Base-by-base conservation (phyloP, 2,888 invertebrate species). In the Xiphydria camelus region DNA sequence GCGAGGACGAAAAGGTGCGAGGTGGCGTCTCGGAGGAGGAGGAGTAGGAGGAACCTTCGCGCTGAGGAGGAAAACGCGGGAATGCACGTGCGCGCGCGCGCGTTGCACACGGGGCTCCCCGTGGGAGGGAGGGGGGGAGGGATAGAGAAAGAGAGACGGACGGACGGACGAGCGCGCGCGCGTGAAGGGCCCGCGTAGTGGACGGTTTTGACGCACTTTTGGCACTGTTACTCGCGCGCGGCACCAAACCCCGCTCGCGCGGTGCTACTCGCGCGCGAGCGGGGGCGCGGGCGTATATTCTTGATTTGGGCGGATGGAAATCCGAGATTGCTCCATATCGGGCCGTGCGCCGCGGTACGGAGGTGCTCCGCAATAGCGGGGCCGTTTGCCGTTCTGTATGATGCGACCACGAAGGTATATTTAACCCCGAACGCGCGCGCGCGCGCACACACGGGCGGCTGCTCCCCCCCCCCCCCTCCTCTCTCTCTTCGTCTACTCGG, bases 291-390 rank as follows among this genome's bases (percentile, higher is more conserved):
- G 70, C 71, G 74, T 71, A 80, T 79, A 80, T 81, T 81, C 82
- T 82, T 77, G 79, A 82, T 82, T 82, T 82, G 82, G 83, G 76
- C 78, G 79, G 79, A 77, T 78, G 78, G 83, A 83, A 83, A 84
- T 81, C 79, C 80, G 84, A 83, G 83, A 82, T 82, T 83, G 82
- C 79, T 77, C 83, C 82, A 78, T 82, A 83, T 83, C 81, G 78
- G 83, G 84, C 76, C 78, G 78, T 80, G 77, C 74, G 75, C 65
- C 68, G 68, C 53, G 56, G 61, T 61, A 56, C 63, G 56, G 60
- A 61, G 61, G 61, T 62, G 66, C 65, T 63, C 66, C 58, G 66
- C 66, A 68, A 66, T 66, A 69, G 70, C 70, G 64, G 61, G 39
- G 38, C 36, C 18, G 18, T 14, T 25, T 40, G 37, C 52, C 33